Base-by-base conservation (phyloP, 2,888 invertebrate genomes). In the Pasiphila rectangulata region DNA sequence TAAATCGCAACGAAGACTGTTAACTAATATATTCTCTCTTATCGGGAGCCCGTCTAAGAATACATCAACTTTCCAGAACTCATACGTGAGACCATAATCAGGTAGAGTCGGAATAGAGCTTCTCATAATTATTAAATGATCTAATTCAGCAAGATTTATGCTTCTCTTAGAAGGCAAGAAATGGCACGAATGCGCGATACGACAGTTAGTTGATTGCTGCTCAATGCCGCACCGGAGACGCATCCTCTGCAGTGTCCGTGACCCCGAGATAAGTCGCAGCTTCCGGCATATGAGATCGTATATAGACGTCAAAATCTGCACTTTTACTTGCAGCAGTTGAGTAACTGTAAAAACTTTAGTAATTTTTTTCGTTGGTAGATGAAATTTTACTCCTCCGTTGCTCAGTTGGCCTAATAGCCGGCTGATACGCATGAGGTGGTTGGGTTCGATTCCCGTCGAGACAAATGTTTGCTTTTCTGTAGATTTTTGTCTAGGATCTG, bases 161-260 rank as follows among this genome's bases (percentile, higher is more conserved):
- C 5, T 17, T 2, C n/a, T 36, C 19, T 37, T 16, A 27, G 7
- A 46, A 24, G 23, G 9, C 34, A 13, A 40, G 27, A 50, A 56
- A 51, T 37, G 44, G 53, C 56, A 60, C 61, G 57, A 35, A 9
- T 16, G 12, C 29, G 34, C 37, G 10, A 34, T 39, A 24, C 16
- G 36, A 64, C 54, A 64, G 69, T 66, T 81, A 64, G 69, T 66
- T 81, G 82, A 87, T 87, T 87, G 84, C 65, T 66, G 74, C 79
- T 86, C 87, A 87, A 86, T 86, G 86, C 74, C 87, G 74, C 70
- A 67, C 71, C 75, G 69, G 67, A 61, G 56, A 71, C 72, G 73
- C 82, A 83, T 85, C 83, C 83, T 82, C 83, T 77, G 79, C 82
- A 81, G 80, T 80, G 73, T 36, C 44, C 30, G 39, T 83, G 79